These are phyloP conservation scores for Anodontia alba DNA, from an alignment of 2,888 invertebrate species.

Conservation along the genomic window DNA sequence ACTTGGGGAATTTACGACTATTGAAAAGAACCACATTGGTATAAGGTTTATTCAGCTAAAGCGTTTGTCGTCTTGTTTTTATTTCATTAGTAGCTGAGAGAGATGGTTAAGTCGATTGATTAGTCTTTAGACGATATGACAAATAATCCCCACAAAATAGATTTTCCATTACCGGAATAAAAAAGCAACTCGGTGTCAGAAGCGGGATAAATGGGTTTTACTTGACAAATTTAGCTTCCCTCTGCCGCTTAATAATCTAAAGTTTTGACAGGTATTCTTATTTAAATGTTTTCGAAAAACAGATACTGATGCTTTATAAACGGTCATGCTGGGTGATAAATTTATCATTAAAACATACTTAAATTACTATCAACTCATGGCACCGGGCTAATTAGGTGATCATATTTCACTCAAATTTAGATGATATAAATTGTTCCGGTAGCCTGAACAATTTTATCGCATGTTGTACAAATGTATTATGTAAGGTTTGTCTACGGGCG, in stretches of 20 bases:
- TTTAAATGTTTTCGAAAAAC: constrained; percentile 20
- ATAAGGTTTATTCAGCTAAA: constrained; percentile 34
- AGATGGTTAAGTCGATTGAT: constrained; percentile 52
- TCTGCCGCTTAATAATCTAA: constrained; percentile 53
- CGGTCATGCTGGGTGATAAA: constrained; percentile 13
- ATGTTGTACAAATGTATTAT: neutral
- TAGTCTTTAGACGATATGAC: constrained; percentile 38
- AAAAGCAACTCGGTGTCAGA: constrained; percentile 57
- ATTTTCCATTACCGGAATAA: constrained; percentile 37
- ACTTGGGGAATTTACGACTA: constrained; percentile 52
- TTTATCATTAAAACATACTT: constrained; percentile 15
- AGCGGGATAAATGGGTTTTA: constrained; percentile 53
- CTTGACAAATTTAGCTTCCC: constrained; percentile 58
- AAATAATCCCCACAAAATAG: constrained; percentile 38
- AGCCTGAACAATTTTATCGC: neutral
- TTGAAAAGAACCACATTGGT: constrained; percentile 54
- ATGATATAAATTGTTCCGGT: neutral
- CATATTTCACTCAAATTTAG: constrained; percentile 7
- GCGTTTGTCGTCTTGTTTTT: constrained; percentile 63
- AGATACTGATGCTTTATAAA: constrained; percentile 13
- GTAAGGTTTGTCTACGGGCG: neutral
- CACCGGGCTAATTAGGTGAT: constrained; percentile 7
- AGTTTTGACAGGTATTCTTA: constrained; percentile 60
- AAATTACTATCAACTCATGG: constrained; percentile 8
- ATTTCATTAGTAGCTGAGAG: constrained; percentile 63